Base-by-base conservation (phyloP, 1,140 invertebrate species). In the Ruditapes philippinarum region DNA sequence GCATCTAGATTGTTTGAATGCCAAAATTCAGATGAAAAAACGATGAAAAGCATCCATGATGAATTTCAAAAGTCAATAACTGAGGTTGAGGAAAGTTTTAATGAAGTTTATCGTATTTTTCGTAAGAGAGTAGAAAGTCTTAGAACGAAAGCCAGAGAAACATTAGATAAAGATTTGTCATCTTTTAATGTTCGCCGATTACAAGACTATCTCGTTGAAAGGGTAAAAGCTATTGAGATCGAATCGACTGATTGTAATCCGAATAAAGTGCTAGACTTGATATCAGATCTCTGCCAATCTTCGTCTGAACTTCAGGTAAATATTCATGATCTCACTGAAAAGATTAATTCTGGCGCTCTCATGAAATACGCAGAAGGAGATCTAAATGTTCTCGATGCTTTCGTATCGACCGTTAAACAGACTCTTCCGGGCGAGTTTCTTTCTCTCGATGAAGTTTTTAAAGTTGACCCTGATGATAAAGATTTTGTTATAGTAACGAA, bases 281-380 rank as follows among this genome's bases (percentile, higher is more conserved):
- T 87, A 28, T 51, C 85, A n/a, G 51, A 79, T 42, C 38, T 87
- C 12, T 87, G 85, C 51, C 9, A 42, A 3, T 11, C 22, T 28
- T 87, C 85, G 4, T 87, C 85, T 7, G 73, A 76, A 3, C 57
- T 87, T 42, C 85, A 87, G 28, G 22, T n/a, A 9, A 87, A 87
- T 38, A 78, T 78, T 38, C 57, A 74, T 9, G 73, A 78, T 12
- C 73, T 87, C 1, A 12, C 70, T 33, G 73, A 87, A 51, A 87
- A 79, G 73, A 45, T 87, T 1, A 79, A 38, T 36, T 40, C 74
- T n/a, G 85, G 85, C 3, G 38, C 49, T 33, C 51, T 87, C 2
- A 87, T 87, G 85, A 87, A 78, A 68, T 76, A 68, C n/a, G 85
- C 57, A 2, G 85, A 87, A 65, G 73, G 54, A 7, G 85, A 87